Conservation (phyloP, 2,888 invertebrate genomes). For the Cyaniris semiargus region DNA sequence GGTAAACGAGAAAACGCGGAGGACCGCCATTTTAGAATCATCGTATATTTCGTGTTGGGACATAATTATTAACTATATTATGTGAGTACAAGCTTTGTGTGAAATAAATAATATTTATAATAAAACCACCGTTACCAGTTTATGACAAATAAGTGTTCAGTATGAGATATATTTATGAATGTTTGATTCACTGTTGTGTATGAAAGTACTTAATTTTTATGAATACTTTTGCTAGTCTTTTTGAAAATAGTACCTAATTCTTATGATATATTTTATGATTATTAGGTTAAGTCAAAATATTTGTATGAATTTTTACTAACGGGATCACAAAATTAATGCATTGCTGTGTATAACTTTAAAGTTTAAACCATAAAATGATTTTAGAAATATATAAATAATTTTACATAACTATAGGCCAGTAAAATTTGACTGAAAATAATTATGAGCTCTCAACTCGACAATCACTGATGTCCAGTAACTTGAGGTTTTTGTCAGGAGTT, state of each 20-base stretch:
- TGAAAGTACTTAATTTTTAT: constrained; percentile 22
- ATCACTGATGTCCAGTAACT: not conserved
- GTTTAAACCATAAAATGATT: not conserved
- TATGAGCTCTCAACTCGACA: not conserved
- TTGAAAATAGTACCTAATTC: constrained; percentile 5
- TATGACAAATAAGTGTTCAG: constrained; percentile 18
- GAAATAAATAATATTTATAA: constrained; percentile 2
- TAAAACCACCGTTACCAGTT: constrained; percentile 27
- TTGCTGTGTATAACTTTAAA: not conserved
- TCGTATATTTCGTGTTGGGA: too few relatives aligned
- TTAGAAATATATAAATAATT: not conserved
- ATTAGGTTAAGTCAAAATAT: not conserved
- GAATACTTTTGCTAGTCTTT: constrained; percentile 17
- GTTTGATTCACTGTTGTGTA: not conserved
- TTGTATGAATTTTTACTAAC: not conserved
- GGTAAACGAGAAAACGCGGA: not conserved
- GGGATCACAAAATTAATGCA: not conserved
- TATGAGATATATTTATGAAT: constrained; percentile 12
- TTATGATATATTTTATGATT: not conserved
- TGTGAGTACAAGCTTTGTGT: not conserved
- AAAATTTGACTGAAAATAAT: not conserved
- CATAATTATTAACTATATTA: too few relatives aligned
- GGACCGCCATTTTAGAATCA: not conserved
- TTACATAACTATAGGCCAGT: not conserved
- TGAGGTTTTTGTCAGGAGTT: not conserved